Evolutionary conservation across 2,888 invertebrate species (phyloP), one percentile per base, ranked within the genome.

Genomic region (Thyatira batis): DNA sequence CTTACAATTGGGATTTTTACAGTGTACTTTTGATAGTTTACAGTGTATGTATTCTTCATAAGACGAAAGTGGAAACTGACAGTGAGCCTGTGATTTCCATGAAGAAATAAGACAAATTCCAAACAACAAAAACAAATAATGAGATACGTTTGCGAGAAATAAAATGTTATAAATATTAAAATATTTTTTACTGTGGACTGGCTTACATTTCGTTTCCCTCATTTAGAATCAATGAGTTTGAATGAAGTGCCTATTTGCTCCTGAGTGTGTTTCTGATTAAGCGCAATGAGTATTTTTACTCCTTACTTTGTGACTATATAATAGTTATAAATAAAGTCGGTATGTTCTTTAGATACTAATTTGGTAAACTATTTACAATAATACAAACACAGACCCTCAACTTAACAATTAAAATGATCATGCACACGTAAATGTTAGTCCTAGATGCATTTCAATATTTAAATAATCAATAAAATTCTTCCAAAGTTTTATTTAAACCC

Each of bases 21-120:
- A n/a, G n/a, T n/a, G n/a, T n/a, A n/a, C n/a, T n/a, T n/a, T n/a
- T 79, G 43, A 63, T 83, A 20, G 5, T 76, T 39, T 76, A 73
- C 53, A 60, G 61, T 48, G 60, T 61, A 25, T 11, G 69, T 13
- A 59, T 54, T 20, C 58, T 3, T 54, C 59, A 4, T 46, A 53
- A 3, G 59, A 68, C n/a, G 28, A 50, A 23, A 51, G 53, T 51
- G 54, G 56, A 25, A 45, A 4, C 3, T 3, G 13, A 4, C 27
- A 17, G 11, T 27, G 10, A 27, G 27, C 10, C 2, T 28, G 27
- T 39, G 17, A 39, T 8, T 17, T 17, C n/a, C 17, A 6, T 17
- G 17, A 17, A 10, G 20, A 17, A 48, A 25, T 50, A 25, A n/a
- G 17, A 48, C 20, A 45, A 45, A 13, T 46, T 25, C 11, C 23